Evolutionary conservation across 2,888 invertebrate species (phyloP), one percentile per base, ranked within the genome.

Genomic region (Formica aserva): DNA sequence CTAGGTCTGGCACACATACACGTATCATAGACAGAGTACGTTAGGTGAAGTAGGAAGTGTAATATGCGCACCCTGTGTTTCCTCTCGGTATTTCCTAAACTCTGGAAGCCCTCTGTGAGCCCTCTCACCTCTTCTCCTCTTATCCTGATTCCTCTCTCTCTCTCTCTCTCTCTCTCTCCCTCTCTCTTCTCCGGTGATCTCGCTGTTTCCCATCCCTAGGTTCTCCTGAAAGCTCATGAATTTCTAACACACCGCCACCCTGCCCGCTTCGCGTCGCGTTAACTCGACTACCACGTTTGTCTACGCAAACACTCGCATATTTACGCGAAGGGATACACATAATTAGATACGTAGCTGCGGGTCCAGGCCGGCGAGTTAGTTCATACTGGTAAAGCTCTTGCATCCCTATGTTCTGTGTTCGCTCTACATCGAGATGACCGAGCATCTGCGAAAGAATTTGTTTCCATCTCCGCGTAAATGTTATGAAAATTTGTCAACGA

Each of bases 251-350:
- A 80, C 78, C 35, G n/a, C 78, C 35, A 48, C 45, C 45, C 78
- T 71, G 60, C 35, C 22, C 71, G 60, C 69, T 80, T 80, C 60
- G 71, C 71, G 60, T 80, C 71, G 71, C 78, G 71, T 80, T 80
- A 80, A 80, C 78, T 71, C 71, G 71, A 80, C 60, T 71, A 80
- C 60, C 78, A 80, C 78, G 71, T 69, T 80, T 80, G 78, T 80
- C 78, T 80, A 80, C 78, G 60, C 78, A 80, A 78, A 80, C 78
- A 69, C 71, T 80, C 35, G 71, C 78, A 80, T 80, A 80, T 80
- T 80, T 80, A 80, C 78, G 78, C 45, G 60, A 71, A 69, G 78
- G 60, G 78, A 80, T 71, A 80, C 78, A 80, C 78, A 80, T 80
- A 80, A 80, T 80, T 80, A 80, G 78, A 80, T 80, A 80, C 78